A percentile compares a stretch with the other conserved stretches of the same genome.
These are phyloP conservation scores for Cremastinae sp. DNA, from an alignment of 2,888 invertebrate genomes.

Conservation along the genomic window DNA sequence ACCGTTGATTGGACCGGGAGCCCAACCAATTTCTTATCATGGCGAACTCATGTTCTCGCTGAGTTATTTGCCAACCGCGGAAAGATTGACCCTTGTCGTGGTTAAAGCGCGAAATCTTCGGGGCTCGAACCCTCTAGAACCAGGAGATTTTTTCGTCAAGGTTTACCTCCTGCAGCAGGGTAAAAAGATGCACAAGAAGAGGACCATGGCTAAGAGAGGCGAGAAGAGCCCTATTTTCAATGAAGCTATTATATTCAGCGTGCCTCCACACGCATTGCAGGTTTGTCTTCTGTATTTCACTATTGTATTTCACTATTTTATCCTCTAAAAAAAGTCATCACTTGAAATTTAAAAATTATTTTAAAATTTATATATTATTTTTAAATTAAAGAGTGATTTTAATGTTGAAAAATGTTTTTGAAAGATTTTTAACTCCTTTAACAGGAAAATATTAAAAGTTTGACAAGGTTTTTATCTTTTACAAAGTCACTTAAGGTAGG, in stretches of 20 bases:
- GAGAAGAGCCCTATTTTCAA: conserved; percentile 91
- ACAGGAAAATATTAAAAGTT: too few species aligned
- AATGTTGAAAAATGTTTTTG: too few species aligned
- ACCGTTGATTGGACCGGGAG: conserved; percentile 86
- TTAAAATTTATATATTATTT: too few species aligned
- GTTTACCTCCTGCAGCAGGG: conserved; percentile 90
- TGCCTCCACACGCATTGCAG: conserved; percentile 87
- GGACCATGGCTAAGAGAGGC: conserved; percentile 88
- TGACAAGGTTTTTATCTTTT: too few species aligned
- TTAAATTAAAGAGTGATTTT: too few species aligned
- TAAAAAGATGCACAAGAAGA: conserved; percentile 91
- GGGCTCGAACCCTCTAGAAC: conserved; percentile 82
- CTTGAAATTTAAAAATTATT: too few species aligned
- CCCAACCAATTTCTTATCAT: conserved; percentile 82
- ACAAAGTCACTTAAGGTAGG: too few species aligned
- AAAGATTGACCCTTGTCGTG: conserved; percentile 88
- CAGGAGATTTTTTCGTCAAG: conserved; percentile 90
- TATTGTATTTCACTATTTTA: too few species aligned
- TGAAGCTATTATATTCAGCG: conserved; percentile 92
- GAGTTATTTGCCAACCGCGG: conserved; percentile 91
- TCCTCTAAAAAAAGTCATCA: too few species aligned
- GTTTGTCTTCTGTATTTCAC: too few species aligned
- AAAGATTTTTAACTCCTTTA: too few species aligned
- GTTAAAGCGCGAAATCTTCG: conserved; percentile 89
- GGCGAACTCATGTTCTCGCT: conserved; percentile 92